A percentile compares a stretch with the other conserved stretches of the same genome.
Conservation (phyloP, 2,888 invertebrate genomes). For the Polietes domitor region DNA sequence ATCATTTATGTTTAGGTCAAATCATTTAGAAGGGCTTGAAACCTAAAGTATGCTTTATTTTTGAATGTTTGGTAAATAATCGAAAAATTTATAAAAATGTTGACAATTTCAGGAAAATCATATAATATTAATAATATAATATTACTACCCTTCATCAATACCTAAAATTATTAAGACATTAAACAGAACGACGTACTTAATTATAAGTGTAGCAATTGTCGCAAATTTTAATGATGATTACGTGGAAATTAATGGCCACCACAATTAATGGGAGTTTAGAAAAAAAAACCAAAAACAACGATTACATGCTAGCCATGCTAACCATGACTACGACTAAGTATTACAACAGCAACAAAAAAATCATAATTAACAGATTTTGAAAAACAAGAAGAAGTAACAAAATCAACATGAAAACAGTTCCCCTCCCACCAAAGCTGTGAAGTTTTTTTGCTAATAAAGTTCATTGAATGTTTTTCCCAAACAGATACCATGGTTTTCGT, state of each 20-base stretch:
- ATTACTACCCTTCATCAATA: too few relatives aligned
- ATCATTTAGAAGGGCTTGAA: too few relatives aligned
- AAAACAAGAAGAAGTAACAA: neutral
- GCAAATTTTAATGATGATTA: neutral
- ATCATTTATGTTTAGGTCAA: too few relatives aligned
- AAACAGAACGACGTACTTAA: neutral
- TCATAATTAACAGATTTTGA: slow-evolving; percentile 15
- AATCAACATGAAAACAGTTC: neutral
- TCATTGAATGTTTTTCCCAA: neutral
- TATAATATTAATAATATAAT: too few relatives aligned
- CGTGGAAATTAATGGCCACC: neutral
- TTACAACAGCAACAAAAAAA: too few relatives aligned
- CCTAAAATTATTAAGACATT: too few relatives aligned
- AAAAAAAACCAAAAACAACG: neutral
- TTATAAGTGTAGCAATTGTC: neutral
- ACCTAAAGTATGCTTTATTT: too few relatives aligned
- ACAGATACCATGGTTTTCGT: slow-evolving; percentile 10
- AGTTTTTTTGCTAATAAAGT: neutral
- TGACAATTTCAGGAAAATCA: too few relatives aligned
- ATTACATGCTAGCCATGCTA: neutral
- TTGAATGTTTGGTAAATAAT: too few relatives aligned
- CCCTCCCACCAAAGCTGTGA: neutral
- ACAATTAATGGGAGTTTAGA: neutral
- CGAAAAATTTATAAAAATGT: too few relatives aligned
- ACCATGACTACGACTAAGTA: neutral